Conservation (phyloP, 2,888 invertebrate species). For the Tipula unca region DNA sequence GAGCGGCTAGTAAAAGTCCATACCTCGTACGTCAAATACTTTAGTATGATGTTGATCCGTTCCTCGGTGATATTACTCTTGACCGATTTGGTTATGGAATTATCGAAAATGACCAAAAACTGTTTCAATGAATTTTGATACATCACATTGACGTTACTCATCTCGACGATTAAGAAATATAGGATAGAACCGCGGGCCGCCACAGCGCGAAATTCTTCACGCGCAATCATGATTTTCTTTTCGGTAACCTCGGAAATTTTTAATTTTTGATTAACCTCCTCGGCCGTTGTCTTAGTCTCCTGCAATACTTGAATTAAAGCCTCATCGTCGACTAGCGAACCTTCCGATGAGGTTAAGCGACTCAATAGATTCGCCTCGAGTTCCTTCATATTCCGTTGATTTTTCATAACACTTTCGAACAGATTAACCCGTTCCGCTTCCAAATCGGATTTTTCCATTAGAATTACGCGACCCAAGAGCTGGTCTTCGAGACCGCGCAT, state of each 20-base stretch:
- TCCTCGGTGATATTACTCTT: constrained; percentile 79
- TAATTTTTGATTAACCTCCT: constrained; percentile 91
- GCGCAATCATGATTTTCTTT: constrained; percentile 83
- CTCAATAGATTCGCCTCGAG: constrained; percentile 85
- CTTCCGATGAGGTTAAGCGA: constrained; percentile 86
- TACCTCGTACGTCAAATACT: constrained; percentile 82
- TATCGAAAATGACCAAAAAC: constrained; percentile 87
- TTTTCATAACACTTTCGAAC: constrained; percentile 92
- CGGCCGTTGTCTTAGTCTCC: constrained; percentile 79
- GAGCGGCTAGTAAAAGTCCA: constrained; percentile 89
- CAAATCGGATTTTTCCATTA: constrained; percentile 93
- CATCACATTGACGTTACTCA: constrained; percentile 95
- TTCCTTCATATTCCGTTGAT: constrained; percentile 93
- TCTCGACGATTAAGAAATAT: constrained; percentile 93
- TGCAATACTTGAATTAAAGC: constrained; percentile 83
- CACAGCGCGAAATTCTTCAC: constrained; percentile 93
- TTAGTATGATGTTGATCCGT: constrained; percentile 78
- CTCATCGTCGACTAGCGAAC: constrained; percentile 92
- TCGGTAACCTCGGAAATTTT: constrained; percentile 89
- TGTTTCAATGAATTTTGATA: constrained; percentile 94
- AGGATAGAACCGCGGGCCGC: constrained; percentile 90
- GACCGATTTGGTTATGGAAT: constrained; percentile 82
- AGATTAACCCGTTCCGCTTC: constrained; percentile 89
- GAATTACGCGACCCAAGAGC: constrained; percentile 81
- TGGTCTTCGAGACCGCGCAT: constrained; percentile 96